Evolutionary conservation across 2,113 vertebrate species (phyloP).

Genomic region (Burhinus oedicnemus): DNA sequence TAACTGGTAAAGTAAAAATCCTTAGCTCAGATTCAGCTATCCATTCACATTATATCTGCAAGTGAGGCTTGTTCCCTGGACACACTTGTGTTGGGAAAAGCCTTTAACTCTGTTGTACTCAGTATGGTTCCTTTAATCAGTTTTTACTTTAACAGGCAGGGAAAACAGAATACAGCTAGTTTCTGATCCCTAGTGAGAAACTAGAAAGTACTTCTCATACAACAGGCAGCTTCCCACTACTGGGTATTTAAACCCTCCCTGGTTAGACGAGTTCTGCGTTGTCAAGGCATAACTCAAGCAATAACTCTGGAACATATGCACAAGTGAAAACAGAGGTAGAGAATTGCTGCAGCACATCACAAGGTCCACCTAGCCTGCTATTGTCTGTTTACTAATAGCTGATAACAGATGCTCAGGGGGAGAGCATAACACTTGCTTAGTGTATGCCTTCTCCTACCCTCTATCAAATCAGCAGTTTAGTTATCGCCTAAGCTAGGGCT

Average conservation of each 20-base stretch:
- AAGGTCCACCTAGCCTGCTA: background rate
- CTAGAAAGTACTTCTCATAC: background rate
- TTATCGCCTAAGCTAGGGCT: background rate
- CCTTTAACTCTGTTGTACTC: background rate
- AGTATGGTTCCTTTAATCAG: background rate
- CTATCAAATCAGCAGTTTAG: background rate
- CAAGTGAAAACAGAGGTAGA: background rate
- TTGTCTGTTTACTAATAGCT: background rate
- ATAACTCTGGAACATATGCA: background rate
- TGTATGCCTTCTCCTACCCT: fast-evolving
- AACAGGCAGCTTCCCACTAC: background rate
- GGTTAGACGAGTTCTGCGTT: background rate
- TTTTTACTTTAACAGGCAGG: background rate
- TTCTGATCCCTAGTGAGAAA: background rate
- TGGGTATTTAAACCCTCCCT: background rate
- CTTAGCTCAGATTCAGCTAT: background rate
- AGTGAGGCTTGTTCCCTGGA: background rate
- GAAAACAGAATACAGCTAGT: background rate
- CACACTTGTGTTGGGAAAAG: background rate
- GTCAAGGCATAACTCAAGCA: background rate
- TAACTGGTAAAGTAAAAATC: background rate
- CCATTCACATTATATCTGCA: background rate
- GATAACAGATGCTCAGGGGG: background rate
- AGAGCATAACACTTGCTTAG: background rate
- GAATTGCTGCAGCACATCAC: background rate